A percentile compares a stretch with the other conserved stretches of the same genome.
These are phyloP conservation scores for Dasyprocta punctata DNA, from an alignment of 2,113 vertebrate species.

Conservation along the genomic window DNA sequence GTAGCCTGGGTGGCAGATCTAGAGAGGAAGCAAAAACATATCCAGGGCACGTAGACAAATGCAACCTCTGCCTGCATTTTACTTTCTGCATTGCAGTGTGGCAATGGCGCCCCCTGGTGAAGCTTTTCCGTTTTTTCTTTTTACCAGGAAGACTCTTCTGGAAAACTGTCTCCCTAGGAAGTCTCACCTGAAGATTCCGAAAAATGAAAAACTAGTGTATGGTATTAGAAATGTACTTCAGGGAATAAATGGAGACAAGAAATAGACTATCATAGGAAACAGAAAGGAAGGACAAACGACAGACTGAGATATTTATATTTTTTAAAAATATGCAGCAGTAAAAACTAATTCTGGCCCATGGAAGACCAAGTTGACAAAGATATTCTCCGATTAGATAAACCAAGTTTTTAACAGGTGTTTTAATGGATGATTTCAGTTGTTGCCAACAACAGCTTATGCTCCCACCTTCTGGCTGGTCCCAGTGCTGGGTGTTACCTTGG, in stretches of 20 bases:
- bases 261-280: neutral
- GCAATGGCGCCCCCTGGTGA: slow-evolving; percentile 65
- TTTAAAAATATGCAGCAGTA: neutral
- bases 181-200: neutral
- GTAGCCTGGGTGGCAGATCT: neutral
- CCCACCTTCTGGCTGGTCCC: no score
- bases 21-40: neutral
- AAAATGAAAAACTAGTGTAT: neutral
- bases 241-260: neutral
- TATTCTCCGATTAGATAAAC: neutral
- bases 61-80: neutral
- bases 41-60: neutral
- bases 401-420: neutral
- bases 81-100: neutral
- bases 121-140: neutral
- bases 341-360: neutral
- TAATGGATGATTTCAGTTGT: neutral
- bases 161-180: neutral
- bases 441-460: no score
- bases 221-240: neutral
- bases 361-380: neutral
- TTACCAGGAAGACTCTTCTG: neutral
- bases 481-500: rapidly evolving
- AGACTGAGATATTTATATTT: neutral
- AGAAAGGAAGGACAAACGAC: neutral